These are phyloP conservation scores for Psittacus erithacus DNA, from an alignment of 2,113 vertebrate genomes.

Conservation along the genomic window DNA sequence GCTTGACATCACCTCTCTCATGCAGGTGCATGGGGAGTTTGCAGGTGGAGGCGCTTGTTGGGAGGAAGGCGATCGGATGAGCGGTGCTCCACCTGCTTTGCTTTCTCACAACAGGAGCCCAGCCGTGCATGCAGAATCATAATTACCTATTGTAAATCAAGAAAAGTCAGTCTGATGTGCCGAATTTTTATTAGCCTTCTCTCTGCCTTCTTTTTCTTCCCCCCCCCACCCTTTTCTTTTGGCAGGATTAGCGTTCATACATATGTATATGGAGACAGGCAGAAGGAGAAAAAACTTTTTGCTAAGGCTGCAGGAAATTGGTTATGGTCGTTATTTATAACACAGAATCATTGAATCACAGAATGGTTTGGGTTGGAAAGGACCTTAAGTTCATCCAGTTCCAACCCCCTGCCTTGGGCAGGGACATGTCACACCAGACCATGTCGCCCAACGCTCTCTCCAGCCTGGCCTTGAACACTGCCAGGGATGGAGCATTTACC, in stretches of 20 bases:
- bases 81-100: slow-evolving; percentile 19
- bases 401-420: neutral
- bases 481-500: neutral
- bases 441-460: neutral
- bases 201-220: neutral
- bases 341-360: neutral
- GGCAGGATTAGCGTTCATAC: neutral
- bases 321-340: neutral
- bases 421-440: neutral
- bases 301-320: neutral
- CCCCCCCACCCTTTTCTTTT: rapidly evolving
- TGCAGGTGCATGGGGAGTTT: neutral
- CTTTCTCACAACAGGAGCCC: neutral
- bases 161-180: neutral
- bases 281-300: neutral
- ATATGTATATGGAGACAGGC: neutral
- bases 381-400: neutral
- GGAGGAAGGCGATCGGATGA: neutral
- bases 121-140: slow-evolving; percentile 13
- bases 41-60: neutral
- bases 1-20: neutral
- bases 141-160: slow-evolving; percentile 61
- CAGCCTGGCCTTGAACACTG: neutral
- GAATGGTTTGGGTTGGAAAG: neutral
- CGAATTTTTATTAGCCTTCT: slow-evolving; percentile 43